Evolutionary conservation across 2,888 invertebrate species (phyloP).

Genomic region (Aphodius granarius): DNA sequence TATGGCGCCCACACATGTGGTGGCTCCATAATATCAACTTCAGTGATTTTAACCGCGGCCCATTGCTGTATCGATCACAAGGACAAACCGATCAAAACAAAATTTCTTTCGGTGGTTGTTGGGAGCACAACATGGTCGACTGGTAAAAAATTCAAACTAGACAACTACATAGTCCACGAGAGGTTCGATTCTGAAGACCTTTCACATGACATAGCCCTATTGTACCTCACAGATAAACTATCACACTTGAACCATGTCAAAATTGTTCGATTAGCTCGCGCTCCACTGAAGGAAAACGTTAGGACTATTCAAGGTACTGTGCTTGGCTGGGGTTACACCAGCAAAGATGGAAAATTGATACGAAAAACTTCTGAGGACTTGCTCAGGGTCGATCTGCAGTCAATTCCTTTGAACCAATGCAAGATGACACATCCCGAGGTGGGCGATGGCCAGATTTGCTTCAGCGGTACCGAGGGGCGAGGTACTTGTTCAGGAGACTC

Average conservation of each 20-base stretch:
- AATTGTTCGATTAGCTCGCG: neutral
- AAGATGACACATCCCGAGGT: neutral
- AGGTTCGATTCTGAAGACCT: conserved; percentile 29
- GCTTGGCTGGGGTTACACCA: neutral
- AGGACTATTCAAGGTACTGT: neutral
- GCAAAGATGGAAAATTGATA: neutral
- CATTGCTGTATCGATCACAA: conserved; percentile 40
- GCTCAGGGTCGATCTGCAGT: neutral
- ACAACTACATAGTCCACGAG: conserved; percentile 34
- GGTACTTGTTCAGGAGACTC: conserved; percentile 16
- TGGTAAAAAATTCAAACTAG: conserved; percentile 8
- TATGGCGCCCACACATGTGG: conserved; percentile 39
- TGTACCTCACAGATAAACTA: conserved; percentile 30
- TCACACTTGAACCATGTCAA: neutral
- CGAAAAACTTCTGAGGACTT: neutral
- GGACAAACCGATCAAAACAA: conserved; percentile 35
- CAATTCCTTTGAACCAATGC: neutral
- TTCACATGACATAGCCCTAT: conserved; percentile 39
- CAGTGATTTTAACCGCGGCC: conserved; percentile 40
- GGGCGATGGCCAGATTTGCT: neutral
- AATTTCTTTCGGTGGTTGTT: conserved; percentile 32
- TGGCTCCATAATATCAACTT: conserved; percentile 35
- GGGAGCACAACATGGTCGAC: conserved; percentile 23
- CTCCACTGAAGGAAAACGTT: neutral
- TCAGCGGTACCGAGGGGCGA: neutral